Conservation (phyloP, 2,888 invertebrate species). For the Orchesellides sinensis region DNA sequence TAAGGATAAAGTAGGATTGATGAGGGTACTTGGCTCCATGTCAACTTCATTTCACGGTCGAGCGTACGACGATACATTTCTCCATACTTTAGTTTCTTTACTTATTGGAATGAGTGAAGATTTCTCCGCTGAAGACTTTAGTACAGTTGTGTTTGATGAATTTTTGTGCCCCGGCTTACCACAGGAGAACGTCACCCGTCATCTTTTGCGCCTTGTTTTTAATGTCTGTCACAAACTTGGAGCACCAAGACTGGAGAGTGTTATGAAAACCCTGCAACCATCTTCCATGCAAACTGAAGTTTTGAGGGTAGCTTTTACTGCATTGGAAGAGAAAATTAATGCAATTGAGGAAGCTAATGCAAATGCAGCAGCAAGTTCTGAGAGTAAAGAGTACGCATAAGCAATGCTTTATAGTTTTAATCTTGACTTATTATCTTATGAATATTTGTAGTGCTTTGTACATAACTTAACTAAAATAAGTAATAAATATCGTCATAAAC, state of each 20-base stretch:
- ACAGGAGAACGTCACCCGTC: constrained; percentile 93
- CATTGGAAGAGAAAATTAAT: constrained; percentile 72
- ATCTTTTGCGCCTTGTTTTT: constrained; percentile 93
- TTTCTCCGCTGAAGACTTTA: constrained; percentile 95
- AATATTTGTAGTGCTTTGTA: no score
- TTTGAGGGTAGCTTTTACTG: constrained; percentile 64
- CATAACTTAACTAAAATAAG: no score
- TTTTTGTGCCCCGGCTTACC: constrained; percentile 94
- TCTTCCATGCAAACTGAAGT: constrained; percentile 76
- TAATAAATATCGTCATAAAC: no score
- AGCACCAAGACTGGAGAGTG: constrained; percentile 85
- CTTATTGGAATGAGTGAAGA: constrained; percentile 94
- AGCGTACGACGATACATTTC: constrained; percentile 95
- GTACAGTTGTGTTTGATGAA: constrained; percentile 96
- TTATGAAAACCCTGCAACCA: constrained; percentile 88
- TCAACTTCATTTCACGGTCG: constrained; percentile 94
- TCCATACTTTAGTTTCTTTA: constrained; percentile 92
- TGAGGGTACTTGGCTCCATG: constrained; percentile 92
- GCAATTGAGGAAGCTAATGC: constrained; percentile 53
- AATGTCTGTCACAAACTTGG: constrained; percentile 93
- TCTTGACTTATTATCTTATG: no score
- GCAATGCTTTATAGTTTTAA: no score
- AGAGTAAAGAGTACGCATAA: no score
- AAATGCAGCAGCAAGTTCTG: background rate
- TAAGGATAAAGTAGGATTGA: constrained; percentile 87